Base-by-base conservation (phyloP, 2,888 invertebrate genomes). In the Macroteleia sp. region DNA sequence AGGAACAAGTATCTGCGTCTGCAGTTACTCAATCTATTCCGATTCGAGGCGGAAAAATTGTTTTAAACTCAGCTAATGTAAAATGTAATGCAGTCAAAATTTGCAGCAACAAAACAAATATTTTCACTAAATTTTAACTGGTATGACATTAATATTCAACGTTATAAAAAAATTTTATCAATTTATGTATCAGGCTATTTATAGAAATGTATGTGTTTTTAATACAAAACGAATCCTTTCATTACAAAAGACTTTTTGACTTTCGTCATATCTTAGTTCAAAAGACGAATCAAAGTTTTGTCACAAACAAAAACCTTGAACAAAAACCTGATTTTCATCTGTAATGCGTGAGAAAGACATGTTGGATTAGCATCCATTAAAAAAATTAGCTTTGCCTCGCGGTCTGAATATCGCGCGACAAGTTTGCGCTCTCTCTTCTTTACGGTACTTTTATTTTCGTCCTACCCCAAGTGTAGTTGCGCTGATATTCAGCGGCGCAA, bases 401-500 rank as follows among this genome's bases (percentile, higher is more conserved):
- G 52, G 66, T 32, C 28, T 14, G 48, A 56, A 73, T 48, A 41
- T 48, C 39, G 48, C 39, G 42, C 62, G 48, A 64, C 50, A 64
- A 73, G 41, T 69, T 54, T 54, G 48, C 57, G 48, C 48, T 57
- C 17, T 25, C 8, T 25, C 1, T 34, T 52, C 41, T 41, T 22
- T 28, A 4, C 8, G 3, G n/a, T 30, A 20, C 36, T 30, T 70
- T 70, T 61, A 32, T 62, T 54, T 50, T 12, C n/a, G 9, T 10
- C 10, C n/a, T 48, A n/a, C 34, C 8, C 25, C 28, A 17, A 52
- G 16, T 44, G 32, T 46, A 69, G 50, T 52, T 44, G 44, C 32
- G 17, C 61, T 71, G 69, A 73, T 79, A 52, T 77, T 73, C 62
- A 54, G 74, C 77, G n/a, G 12, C 61, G 57, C 73, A 66, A 79